Evolutionary conservation across 2,797 vertebrate genomes (phyloP).

Genomic region (Heliangelus exortis): DNA sequence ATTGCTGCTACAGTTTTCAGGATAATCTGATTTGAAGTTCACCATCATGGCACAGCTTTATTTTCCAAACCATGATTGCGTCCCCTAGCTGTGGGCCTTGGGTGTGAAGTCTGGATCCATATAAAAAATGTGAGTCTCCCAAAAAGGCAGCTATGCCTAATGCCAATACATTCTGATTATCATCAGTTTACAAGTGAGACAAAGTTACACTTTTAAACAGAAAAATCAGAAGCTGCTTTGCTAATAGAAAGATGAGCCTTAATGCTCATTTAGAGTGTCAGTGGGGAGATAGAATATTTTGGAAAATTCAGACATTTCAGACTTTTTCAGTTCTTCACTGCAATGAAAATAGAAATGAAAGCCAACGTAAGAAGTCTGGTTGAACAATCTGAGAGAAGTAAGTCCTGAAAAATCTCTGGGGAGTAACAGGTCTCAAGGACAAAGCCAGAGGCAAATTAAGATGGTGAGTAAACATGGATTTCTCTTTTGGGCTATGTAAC

Average conservation of each 20-base stretch:
- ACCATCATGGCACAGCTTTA: background rate
- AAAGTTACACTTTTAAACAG: background rate
- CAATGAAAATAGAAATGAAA: background rate
- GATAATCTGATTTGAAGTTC: slow-evolving; percentile 1
- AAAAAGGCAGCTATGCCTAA: background rate
- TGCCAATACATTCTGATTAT: background rate
- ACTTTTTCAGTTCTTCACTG: background rate
- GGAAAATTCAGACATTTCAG: background rate
- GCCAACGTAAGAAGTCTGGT: background rate
- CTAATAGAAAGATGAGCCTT: background rate
- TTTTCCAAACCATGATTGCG: background rate
- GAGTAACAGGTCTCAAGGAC: background rate
- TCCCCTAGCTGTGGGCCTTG: background rate
- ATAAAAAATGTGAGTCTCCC: background rate
- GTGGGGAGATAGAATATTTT: background rate
- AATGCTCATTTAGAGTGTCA: background rate
- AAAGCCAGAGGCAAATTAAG: background rate
- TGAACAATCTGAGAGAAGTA: background rate
- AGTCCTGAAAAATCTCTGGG: background rate
- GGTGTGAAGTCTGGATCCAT: background rate
- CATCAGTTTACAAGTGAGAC: background rate
- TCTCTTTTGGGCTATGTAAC: background rate
- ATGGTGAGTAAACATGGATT: background rate
- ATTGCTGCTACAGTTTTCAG: background rate
- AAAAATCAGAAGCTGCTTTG: background rate